Evolutionary conservation across 2,797 vertebrate genomes (phyloP).

Genomic region (Fundulus diaphanus): DNA sequence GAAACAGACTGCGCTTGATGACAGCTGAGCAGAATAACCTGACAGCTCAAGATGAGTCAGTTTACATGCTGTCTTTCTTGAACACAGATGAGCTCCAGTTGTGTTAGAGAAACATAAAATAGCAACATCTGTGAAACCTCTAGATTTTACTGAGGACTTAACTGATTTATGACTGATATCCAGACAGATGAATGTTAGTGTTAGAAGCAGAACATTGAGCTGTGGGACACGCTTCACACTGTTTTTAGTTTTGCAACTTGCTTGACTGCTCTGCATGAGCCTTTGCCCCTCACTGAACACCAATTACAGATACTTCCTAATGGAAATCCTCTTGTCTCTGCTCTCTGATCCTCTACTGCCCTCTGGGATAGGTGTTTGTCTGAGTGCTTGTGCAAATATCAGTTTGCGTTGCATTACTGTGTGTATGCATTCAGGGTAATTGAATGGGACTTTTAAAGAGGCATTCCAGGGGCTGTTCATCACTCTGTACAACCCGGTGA

Average conservation of each 20-base stretch:
- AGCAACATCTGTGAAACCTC: conserved; percentile 56
- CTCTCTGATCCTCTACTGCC: conserved; percentile 56
- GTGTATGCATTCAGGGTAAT: conserved; percentile 35
- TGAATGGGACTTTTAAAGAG: conserved; percentile 40
- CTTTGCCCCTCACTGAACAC: conserved; percentile 37
- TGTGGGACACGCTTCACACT: neutral
- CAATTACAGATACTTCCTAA: conserved; percentile 73
- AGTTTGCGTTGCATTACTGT: conserved; percentile 23
- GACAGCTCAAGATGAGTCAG: conserved; percentile 37
- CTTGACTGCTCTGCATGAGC: conserved; percentile 32
- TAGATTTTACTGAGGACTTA: conserved; percentile 5
- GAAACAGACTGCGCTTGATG: conserved; percentile 17
- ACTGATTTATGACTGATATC: conserved; percentile 32
- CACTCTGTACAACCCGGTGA: conserved; percentile 33
- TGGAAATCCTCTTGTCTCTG: conserved; percentile 73
- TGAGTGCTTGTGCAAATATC: conserved; percentile 16
- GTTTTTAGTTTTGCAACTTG: conserved; percentile 23
- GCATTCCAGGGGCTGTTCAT: conserved; percentile 25
- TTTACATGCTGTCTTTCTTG: conserved; percentile 48
- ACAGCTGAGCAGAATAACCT: conserved; percentile 51
- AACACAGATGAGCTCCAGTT: conserved; percentile 35
- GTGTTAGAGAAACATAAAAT: conserved; percentile 31
- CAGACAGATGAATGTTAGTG: conserved; percentile 8
- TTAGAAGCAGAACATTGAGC: neutral
- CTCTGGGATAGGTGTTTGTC: conserved; percentile 52